Evolutionary conservation across 2,113 vertebrate genomes (phyloP), one percentile per base, ranked within the genome.

Genomic region (Speoplatyrhinus poulsoni): DNA sequence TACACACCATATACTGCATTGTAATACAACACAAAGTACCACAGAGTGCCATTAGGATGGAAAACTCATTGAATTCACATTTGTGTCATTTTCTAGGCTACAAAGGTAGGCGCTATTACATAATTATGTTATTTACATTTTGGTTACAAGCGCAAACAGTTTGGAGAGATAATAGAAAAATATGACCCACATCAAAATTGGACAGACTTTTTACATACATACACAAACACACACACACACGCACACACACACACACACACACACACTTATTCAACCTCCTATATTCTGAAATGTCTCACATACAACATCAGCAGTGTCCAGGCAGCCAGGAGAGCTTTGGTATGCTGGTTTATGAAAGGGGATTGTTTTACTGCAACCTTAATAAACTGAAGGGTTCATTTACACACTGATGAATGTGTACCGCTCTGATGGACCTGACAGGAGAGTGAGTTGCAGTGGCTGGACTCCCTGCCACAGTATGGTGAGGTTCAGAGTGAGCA

Each of bases 331-430:
- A 67, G 65, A 72, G 64, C 76, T 72, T 75, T 71, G 0, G n/a
- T 63, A 33, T 17, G 59, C 77, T 70, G 77, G 64, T 59, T n/a
- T 48, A 33, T 59, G 67, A 73, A 36, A 8, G 73, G 62, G 79
- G 78, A 86, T 83, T 78, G 75, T 81, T 85, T 85, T 82, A 87
- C 80, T 70, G 56, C 84, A 77, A 73, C 76, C 82, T 26, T 88
- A 84, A 89, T 85, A 90, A 88, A 87, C 81, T 81, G 74, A 69
- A 70, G 77, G 79, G 81, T 88, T 86, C 73, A 89, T 90, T 88
- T 84, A 81, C 71, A 72, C 72, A 46, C 73, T 81, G 85, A 89
- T 88, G 80, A 85, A 90, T 85, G 83, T 71, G 67, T 58, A 87
- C 84, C 47, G 67, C 77, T 73, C 60, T 69, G 67, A 80, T 33